Evolutionary conservation across 1,140 invertebrate genomes (phyloP), one percentile per base, ranked within the genome.

Genomic region (Drosophila busckii): DNA sequence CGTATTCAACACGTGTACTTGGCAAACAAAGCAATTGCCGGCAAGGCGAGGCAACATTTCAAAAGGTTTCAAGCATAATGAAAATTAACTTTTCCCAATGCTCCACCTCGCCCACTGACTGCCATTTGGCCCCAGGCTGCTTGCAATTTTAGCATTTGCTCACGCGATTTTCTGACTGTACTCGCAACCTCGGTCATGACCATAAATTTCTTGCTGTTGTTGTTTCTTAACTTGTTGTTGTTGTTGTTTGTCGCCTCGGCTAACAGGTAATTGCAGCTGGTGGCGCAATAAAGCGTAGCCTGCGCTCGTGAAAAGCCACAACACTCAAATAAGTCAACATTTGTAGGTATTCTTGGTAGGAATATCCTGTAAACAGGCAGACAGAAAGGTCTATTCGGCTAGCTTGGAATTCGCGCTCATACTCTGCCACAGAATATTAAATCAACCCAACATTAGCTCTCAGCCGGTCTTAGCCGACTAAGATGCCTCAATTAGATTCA

Each of bases 1-100:
- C 17, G 9, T 29, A 45, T 20, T 32, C 17, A 4, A 13, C 19
- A 31, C 29, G 31, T 16, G n/a, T 22, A 22, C 20, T 9, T 26
- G 34, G 25, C 42, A 48, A 46, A 46, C 16, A 55, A 50, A 50
- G 45, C 40, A 56, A 50, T 53, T 17, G 13, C 23, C 4, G 35
- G 34, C 23, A 38, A 29, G 31, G 17, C 10, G 19, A 26, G 23
- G 17, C 20, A 13, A 38, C 25, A 34, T 45, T 54, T 54, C 35
- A 45, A 58, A 37, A 35, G 58, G 69, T 62, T 42, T 62, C 12
- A 45, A 45, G 23, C 28, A 49, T 73, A 80, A 80, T 73, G 64
- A 80, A 69, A 80, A 80, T 80, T 60, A 80, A 82, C 73, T 80
- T 80, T 68, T 31, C n/a, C 54, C 63, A 49, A 68, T 80, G 54